Evolutionary conservation across 2,888 invertebrate species (phyloP), one percentile per base, ranked within the genome.

Genomic region (Phyto melanocephala): DNA sequence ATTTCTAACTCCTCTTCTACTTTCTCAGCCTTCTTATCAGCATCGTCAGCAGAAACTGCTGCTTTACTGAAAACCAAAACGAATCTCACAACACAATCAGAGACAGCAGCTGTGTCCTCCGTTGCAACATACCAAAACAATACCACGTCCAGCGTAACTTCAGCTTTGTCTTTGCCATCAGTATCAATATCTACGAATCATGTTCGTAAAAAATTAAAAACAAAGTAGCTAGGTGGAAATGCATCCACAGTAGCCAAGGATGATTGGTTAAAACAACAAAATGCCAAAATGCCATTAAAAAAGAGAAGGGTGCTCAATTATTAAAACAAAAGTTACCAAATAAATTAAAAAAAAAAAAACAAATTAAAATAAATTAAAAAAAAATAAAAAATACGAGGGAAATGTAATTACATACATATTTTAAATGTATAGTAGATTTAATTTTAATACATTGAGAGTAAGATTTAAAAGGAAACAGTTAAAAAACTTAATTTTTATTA

Each of bases 261-360:
- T 52, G 79, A 74, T 54, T 80, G 67, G 79, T 45, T 67, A 62
- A 52, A 52, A 45, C 52, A 52, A 28, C 52, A 54, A n/a, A 74
- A 74, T 54, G 62, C 62, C 24, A 74, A 40, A 68, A 81, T 77
- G 62, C 81, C 77, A 54, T 67, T 81, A 17, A 81, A 78, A 58
- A 81, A 78, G 80, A 68, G 80, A 56, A 67, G 58, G 67, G 72
- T 80, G 79, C 72, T 74, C 67, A 80, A 74, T 74, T 80, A 60
- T 74, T 74, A 74, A 80, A 52, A 4, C n/a, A n/a, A n/a, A n/a
- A n/a, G n/a, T n/a, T n/a, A n/a, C n/a, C n/a, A 22, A 24, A 52
- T 3, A 60, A 40, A 22, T 4, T 40, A 22, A n/a, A 7, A 10
- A 22, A 24, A 13, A 3, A 28, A 40, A 60, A 60, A 40, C 1